Percentiles rank a stretch among this genome's conserved stretches.
Evolutionary conservation across 1,140 invertebrate species (phyloP).

Genomic region (Heliconius congener): DNA sequence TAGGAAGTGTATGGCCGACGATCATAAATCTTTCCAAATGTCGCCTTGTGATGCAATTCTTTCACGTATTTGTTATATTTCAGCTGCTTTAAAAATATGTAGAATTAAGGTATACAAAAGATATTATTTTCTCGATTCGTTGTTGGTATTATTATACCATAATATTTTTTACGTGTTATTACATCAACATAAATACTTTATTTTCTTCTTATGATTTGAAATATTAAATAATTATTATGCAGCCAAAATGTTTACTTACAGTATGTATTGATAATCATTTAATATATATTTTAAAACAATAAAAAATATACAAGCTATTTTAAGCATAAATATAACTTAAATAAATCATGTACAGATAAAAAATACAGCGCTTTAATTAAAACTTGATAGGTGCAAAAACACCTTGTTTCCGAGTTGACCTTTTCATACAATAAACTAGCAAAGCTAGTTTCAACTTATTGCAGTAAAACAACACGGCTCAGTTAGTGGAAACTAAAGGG

Average conservation of each 20-base stretch:
- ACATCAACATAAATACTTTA: too few species aligned
- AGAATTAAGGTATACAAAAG: background rate
- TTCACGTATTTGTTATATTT: background rate
- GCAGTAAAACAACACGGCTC: conserved; percentile 4
- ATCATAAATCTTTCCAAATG: conserved; percentile 19
- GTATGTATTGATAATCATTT: too few species aligned
- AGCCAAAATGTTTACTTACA: too few species aligned
- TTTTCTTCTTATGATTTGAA: too few species aligned
- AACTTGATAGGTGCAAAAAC: conserved; percentile 3
- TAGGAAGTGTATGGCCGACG: conserved; percentile 6
- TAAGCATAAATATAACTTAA: background rate
- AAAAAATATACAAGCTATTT: background rate
- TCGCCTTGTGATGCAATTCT: conserved; percentile 3
- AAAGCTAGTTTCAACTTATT: conserved; percentile 1
- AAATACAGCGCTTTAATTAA: background rate
- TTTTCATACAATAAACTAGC: conserved; percentile 8
- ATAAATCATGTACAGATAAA: background rate
- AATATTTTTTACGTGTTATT: too few species aligned
- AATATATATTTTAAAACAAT: too few species aligned
- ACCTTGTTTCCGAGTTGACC: background rate
- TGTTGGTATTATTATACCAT: too few species aligned
- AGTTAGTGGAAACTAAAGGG: background rate
- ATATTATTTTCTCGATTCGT: too few species aligned
- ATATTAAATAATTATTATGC: too few species aligned
- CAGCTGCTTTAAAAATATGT: background rate